Conservation (phyloP, 2,113 vertebrate genomes). For the Apeltes quadracus region DNA sequence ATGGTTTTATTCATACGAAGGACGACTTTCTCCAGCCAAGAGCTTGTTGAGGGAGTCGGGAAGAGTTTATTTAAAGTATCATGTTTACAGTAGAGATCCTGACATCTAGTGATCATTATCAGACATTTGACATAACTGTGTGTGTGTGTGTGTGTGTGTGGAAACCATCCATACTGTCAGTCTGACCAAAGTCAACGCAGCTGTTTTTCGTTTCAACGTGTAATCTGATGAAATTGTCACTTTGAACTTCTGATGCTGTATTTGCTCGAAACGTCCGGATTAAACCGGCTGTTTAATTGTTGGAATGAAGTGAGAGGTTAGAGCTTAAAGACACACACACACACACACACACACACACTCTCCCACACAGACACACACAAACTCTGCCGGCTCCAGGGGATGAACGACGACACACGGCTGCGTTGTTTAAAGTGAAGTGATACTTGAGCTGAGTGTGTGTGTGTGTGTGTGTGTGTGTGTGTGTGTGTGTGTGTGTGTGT, state of each 20-base stretch:
- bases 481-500: no score
- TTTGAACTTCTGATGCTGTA: background rate
- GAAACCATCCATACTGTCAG: background rate
- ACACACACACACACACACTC: constrained; percentile 11
- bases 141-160: background rate
- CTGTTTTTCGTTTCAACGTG: background rate
- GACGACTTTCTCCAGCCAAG: background rate
- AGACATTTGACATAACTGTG: background rate
- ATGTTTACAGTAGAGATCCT: background rate
- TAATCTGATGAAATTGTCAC: background rate
- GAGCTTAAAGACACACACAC: background rate
- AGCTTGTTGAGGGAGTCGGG: background rate
- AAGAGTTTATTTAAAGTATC: background rate
- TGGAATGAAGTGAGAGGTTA: constrained; percentile 19
- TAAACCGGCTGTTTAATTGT: constrained; percentile 2
- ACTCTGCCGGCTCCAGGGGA: constrained; percentile 13
- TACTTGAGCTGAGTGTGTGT: constrained; percentile 50
- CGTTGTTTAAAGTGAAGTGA: constrained; percentile 61
- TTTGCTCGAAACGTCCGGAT: constrained; percentile 1
- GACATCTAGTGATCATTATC: background rate
- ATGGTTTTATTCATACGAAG: no score
- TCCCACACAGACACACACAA: constrained; percentile 10
- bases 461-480: no score
- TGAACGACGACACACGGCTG: constrained; percentile 38
- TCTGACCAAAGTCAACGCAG: background rate